These are phyloP conservation scores for Lepus timidus DNA, from an alignment of 2,113 vertebrate genomes.

Conservation along the genomic window DNA sequence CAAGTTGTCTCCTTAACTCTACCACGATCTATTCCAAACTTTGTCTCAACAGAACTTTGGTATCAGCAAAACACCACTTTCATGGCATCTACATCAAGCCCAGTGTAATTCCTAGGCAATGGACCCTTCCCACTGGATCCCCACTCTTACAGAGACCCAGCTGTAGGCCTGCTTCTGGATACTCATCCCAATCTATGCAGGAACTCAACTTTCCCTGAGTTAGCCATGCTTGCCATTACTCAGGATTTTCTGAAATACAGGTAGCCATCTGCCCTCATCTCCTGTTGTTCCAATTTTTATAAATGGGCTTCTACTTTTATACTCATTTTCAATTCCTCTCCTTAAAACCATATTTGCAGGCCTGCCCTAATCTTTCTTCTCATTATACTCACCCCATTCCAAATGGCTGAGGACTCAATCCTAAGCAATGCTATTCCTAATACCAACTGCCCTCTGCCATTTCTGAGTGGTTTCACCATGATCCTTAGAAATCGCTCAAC, in stretches of 20 bases:
- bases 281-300: background rate
- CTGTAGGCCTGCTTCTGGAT: background rate
- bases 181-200: background rate
- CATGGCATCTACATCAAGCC: background rate
- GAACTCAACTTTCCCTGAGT: background rate
- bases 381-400: background rate
- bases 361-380: background rate
- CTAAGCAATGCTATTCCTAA: background rate
- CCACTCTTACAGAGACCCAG: background rate
- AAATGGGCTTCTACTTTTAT: background rate
- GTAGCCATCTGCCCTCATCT: fast-evolving
- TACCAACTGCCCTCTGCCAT: background rate
- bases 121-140: background rate
- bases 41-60: background rate
- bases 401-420: background rate
- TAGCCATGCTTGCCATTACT: background rate
- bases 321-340: background rate
- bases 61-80: background rate
- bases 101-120: background rate
- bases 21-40: background rate
- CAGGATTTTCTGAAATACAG: background rate
- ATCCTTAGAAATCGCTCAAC: background rate
- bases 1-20: background rate
- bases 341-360: background rate
- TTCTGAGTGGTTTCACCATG: background rate